Evolutionary conservation across 2,113 vertebrate species (phyloP).

Genomic region (Potamarius usumacintae): DNA sequence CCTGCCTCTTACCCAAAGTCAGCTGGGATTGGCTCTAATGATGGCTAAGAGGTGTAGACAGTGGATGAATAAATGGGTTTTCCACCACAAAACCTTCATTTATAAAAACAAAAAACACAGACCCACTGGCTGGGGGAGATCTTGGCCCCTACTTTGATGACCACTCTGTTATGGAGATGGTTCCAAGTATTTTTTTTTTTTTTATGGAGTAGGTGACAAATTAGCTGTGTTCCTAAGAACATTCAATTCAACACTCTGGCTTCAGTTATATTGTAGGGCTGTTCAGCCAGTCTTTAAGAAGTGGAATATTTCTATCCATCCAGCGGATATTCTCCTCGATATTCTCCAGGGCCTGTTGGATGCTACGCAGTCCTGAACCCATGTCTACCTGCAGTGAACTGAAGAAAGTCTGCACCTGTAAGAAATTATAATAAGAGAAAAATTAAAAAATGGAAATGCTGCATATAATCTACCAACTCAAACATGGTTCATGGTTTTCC

Average conservation of each 20-base stretch:
- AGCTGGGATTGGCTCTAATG: too few relatives aligned
- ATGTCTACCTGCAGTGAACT: slow-evolving; percentile 75
- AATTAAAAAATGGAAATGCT: not conserved
- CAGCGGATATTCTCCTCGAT: slow-evolving; percentile 85
- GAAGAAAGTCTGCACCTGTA: slow-evolving; percentile 82
- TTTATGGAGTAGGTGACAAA: too few relatives aligned
- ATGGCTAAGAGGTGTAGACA: too few relatives aligned
- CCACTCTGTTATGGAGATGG: too few relatives aligned
- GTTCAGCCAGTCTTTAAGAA: slow-evolving; percentile 77
- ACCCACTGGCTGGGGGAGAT: not conserved
- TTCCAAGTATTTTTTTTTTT: too few relatives aligned
- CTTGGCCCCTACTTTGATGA: not conserved
- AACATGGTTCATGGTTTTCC: not conserved
- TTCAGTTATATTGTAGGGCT: slow-evolving; percentile 28
- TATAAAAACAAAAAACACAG: not conserved
- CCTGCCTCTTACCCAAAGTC: too few relatives aligned
- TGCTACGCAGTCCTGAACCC: slow-evolving; percentile 78
- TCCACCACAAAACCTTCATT: not conserved
- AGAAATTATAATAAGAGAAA: not conserved
- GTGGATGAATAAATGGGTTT: too few relatives aligned
- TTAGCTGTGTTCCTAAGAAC: not conserved
- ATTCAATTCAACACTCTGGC: not conserved
- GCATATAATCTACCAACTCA: not conserved
- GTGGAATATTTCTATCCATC: slow-evolving; percentile 80
- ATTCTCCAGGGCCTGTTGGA: slow-evolving; percentile 81